These are phyloP conservation scores for Liposcelis brunnea DNA, from an alignment of 2,888 invertebrate genomes.

Conservation along the genomic window DNA sequence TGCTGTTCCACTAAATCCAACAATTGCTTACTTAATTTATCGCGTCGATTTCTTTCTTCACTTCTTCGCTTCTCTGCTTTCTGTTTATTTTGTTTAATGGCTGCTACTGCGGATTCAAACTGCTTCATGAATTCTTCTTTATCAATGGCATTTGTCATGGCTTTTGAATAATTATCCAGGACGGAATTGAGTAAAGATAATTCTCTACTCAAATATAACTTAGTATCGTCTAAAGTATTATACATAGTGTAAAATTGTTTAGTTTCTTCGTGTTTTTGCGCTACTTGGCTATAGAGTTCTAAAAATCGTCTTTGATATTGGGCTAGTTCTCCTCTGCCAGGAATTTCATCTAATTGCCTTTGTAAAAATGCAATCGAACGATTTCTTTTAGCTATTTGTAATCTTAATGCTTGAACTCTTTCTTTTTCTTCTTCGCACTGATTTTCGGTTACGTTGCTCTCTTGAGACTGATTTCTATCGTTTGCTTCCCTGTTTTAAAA, in stretches of 20 bases:
- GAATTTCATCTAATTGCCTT: slow-evolving; percentile 32
- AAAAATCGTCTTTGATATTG: slow-evolving; percentile 93
- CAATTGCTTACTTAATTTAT: slow-evolving; percentile 42
- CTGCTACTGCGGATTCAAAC: slow-evolving; percentile 75
- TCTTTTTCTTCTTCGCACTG: slow-evolving; percentile 44
- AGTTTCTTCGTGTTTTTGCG: slow-evolving; percentile 89
- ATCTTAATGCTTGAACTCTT: slow-evolving; percentile 35
- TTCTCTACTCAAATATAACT: slow-evolving; percentile 82
- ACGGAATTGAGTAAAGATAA: slow-evolving; percentile 74
- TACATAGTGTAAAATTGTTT: slow-evolving; percentile 94
- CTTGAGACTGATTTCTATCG: slow-evolving; percentile 29
- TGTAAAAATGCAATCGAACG: slow-evolving; percentile 63
- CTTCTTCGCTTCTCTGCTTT: slow-evolving; percentile 51
- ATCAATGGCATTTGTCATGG: slow-evolving; percentile 60
- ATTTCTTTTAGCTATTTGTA: slow-evolving; percentile 61
- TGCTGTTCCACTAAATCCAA: slow-evolving; percentile 48
- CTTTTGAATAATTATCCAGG: slow-evolving; percentile 72
- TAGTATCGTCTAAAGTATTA: slow-evolving; percentile 89
- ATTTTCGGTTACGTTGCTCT: slow-evolving; percentile 27
- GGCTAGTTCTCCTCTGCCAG: slow-evolving; percentile 60
- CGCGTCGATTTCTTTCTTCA: slow-evolving; percentile 48
- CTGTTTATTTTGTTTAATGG: slow-evolving; percentile 67
- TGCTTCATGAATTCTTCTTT: slow-evolving; percentile 82
- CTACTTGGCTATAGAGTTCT: slow-evolving; percentile 91
- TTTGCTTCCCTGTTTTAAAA: slow-evolving; percentile 28